Evolutionary conservation across 2,113 vertebrate species (phyloP).

Genomic region (Cygnus buccinator): DNA sequence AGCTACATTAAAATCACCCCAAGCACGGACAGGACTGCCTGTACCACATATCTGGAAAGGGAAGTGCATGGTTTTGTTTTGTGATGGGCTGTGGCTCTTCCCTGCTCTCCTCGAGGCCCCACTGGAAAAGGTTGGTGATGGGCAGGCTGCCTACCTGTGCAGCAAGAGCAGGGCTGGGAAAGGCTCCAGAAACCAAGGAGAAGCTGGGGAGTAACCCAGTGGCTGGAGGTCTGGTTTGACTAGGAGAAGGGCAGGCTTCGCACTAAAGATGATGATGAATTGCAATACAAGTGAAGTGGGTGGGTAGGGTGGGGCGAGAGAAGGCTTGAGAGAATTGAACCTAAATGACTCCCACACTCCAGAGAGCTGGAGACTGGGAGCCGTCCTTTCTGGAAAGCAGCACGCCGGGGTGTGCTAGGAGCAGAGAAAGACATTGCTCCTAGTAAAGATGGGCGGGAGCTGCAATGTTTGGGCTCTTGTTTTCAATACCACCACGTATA

Average conservation of each 20-base stretch:
- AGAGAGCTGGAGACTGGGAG: constrained; percentile 18
- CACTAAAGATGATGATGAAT: not conserved
- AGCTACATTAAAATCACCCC: not conserved
- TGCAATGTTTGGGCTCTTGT: not conserved
- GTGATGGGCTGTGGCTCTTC: not conserved
- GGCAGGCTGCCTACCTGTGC: constrained; percentile 21
- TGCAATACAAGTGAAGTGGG: constrained; percentile 44
- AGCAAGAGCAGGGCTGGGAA: not conserved
- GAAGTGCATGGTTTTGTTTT: constrained; percentile 8
- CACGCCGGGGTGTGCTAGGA: not conserved
- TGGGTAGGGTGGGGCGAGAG: constrained; percentile 16
- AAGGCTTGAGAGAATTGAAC: constrained; percentile 61
- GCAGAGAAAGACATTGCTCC: constrained; percentile 16
- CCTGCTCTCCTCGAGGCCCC: not conserved
- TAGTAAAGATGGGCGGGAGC: not conserved
- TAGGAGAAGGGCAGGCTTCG: constrained; percentile 22
- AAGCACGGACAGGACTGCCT: not conserved
- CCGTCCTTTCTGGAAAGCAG: constrained; percentile 12
- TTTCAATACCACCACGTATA: not conserved
- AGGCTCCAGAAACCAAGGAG: not conserved
- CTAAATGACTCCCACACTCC: constrained; percentile 47
- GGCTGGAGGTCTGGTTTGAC: constrained; percentile 57
- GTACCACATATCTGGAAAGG: not conserved
- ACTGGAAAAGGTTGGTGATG: not conserved
- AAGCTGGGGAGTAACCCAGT: constrained; percentile 12